Percentiles rank a stretch among this genome's conserved stretches.
phyloP scores from a whole-genome alignment of 2,113 vertebrate species.

The Lota lota region DNA sequence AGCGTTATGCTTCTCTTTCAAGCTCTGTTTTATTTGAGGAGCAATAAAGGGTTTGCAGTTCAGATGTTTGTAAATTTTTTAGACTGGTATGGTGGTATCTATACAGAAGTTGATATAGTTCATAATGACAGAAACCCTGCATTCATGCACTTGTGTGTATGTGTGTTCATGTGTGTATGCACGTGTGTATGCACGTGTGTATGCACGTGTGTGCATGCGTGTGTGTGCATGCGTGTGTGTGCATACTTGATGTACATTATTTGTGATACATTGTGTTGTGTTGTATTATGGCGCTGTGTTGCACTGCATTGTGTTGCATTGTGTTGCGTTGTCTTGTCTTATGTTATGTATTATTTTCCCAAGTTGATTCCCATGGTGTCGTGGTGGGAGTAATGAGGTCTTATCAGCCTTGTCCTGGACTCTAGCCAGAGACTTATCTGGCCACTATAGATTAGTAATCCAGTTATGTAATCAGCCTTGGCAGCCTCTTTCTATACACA shows the following conservation, averaged over 20 bases:
- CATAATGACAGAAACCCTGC: no score
- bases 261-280: background rate
- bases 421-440: slow-evolving; percentile 52
- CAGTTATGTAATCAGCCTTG: slow-evolving; percentile 47
- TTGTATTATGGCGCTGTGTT: no score
- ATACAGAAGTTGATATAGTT: no score
- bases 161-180: background rate
- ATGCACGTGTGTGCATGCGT: slow-evolving; percentile 2
- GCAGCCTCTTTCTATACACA: slow-evolving; percentile 24
- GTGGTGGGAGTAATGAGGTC: slow-evolving; percentile 13
- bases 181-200: background rate
- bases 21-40: no score
- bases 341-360: slow-evolving; percentile 11
- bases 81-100: no score
- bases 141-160: background rate
- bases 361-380: background rate
- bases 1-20: no score
- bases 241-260: background rate
- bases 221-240: slow-evolving; percentile 5
- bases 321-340: background rate
- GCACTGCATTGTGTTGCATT: no score
- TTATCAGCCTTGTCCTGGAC: slow-evolving; percentile 44
- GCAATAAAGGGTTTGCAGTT: no score
- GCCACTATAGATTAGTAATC: slow-evolving; percentile 53
- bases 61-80: no score